Evolutionary conservation across 30 jellyfish, hydroid and myxozoan genomes (phyloP), one percentile per base, ranked within the genome.

Genomic region (Clytia hemisphaerica): DNA sequence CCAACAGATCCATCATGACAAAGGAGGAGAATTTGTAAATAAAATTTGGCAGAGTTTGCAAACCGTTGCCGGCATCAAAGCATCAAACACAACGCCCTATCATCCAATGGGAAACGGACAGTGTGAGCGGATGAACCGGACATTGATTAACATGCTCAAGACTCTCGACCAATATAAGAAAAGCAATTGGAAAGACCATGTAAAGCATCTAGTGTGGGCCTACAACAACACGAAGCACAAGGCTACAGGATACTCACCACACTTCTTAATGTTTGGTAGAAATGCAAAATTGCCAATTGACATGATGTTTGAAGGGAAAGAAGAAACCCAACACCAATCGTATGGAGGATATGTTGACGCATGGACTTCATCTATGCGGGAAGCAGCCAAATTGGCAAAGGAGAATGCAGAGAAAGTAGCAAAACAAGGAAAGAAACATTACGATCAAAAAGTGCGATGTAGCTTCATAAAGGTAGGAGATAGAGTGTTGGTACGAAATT

Each of bases 101-200:
- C 82, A 76, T 48, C 89, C 82, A 14, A 58, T 42, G 47, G 62
- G 82, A 3, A 76, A 76, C 63, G 89, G 89, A 14, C 70, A 61
- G 45, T 61, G 54, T 76, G 91, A 76, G 71, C 49, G 83, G 15
- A 61, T 62, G 37, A 76, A 76, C 58, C 22, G 74, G 26, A 65
- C 83, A 22, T 6, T 76, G 47, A 27, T 76, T 57, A 16, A 57
- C 16, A 76, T 76, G 91, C 53, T 76, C 1, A 35, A 69, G 3
- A 76, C 75, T 2, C 31, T 63, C 5, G 44, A 64, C 37, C 82
- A 63, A 18, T 16, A 34, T 18, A 29, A 53, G 54, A 63, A 62
- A 42, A 9, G 70, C 29, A 61, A 38, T 1, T 60, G 88, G 61
- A 61, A 47, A 4, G 40, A 75, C 72, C 40, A 75, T 60, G 36